phyloP scores from a whole-genome alignment of 2,888 invertebrate genomes.

The Caenorhabditis afra region DNA sequence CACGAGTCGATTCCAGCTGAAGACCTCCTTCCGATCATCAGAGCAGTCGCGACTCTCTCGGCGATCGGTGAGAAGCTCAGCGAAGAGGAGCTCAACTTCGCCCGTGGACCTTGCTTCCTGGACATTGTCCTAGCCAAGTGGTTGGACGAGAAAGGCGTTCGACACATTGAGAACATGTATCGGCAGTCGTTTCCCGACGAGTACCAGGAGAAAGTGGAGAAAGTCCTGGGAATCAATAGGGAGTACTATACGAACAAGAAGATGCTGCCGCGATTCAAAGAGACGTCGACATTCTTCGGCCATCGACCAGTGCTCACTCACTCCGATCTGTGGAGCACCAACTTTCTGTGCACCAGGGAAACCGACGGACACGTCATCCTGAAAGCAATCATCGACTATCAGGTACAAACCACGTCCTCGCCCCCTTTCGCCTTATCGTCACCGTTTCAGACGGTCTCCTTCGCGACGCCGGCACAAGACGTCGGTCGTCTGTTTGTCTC shows the following conservation, averaged over 20 bases:
- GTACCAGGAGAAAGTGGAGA: slow-evolving; percentile 33
- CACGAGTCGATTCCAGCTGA: slow-evolving; percentile 36
- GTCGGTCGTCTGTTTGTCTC: slow-evolving; percentile 36
- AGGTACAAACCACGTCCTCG: too few species aligned
- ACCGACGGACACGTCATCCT: slow-evolving; percentile 26
- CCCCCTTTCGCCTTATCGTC: neutral
- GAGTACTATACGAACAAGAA: slow-evolving; percentile 27
- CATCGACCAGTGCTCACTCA: slow-evolving; percentile 46
- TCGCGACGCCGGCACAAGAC: slow-evolving; percentile 37
- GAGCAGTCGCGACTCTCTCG: slow-evolving; percentile 36
- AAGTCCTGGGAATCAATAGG: slow-evolving; percentile 23
- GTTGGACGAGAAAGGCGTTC: too few species aligned
- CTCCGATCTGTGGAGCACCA: slow-evolving; percentile 44
- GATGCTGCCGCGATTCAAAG: slow-evolving; percentile 12
- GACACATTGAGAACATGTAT: slow-evolving; percentile 21
- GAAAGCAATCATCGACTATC: slow-evolving; percentile 55
- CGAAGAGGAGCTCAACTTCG: slow-evolving; percentile 38
- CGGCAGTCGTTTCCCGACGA: slow-evolving; percentile 24
- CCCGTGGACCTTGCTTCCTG: slow-evolving; percentile 18
- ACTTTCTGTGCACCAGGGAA: slow-evolving; percentile 34
- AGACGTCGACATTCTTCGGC: slow-evolving; percentile 31
- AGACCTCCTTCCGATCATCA: slow-evolving; percentile 39
- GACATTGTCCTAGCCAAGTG: slow-evolving; percentile 35
- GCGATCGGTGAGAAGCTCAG: slow-evolving; percentile 37
- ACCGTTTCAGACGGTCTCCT: slow-evolving; percentile 43